Evolutionary conservation across 2,113 vertebrate genomes (phyloP).

Genomic region (Lynx canadensis): DNA sequence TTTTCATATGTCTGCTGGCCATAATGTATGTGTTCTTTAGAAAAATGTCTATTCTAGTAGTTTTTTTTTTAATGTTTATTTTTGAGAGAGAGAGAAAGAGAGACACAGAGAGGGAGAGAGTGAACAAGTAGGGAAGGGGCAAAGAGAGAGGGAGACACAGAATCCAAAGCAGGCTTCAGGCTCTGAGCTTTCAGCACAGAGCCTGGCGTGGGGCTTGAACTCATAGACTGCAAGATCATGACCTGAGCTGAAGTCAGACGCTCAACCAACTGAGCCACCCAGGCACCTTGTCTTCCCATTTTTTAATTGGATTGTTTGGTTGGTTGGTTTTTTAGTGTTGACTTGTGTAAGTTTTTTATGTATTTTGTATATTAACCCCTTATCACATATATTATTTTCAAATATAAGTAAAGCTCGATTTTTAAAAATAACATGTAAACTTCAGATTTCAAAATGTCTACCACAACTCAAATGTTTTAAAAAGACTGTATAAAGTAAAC

Average conservation of each 20-base stretch:
- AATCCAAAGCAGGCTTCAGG: no score
- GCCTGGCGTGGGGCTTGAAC: no score
- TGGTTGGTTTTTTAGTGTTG: background rate
- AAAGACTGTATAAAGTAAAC: background rate
- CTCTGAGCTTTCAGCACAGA: no score
- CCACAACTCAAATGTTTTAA: background rate
- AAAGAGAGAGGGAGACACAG: no score
- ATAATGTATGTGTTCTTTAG: background rate
- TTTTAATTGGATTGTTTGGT: background rate
- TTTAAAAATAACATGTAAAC: background rate
- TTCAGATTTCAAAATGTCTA: background rate
- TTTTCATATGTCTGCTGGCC: no score
- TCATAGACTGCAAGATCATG: no score
- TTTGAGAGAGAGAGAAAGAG: no score
- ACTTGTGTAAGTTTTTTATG: background rate
- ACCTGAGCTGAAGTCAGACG: no score
- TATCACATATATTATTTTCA: background rate
- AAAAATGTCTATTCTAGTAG: background rate
- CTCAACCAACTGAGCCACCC: no score
- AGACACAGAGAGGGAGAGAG: no score
- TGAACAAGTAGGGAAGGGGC: no score
- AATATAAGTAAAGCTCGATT: background rate
- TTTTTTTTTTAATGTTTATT: no score
- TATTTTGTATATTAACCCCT: background rate
- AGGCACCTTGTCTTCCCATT: background rate